Conservation (phyloP, 1,140 invertebrate genomes). For the Oppia nitens region DNA sequence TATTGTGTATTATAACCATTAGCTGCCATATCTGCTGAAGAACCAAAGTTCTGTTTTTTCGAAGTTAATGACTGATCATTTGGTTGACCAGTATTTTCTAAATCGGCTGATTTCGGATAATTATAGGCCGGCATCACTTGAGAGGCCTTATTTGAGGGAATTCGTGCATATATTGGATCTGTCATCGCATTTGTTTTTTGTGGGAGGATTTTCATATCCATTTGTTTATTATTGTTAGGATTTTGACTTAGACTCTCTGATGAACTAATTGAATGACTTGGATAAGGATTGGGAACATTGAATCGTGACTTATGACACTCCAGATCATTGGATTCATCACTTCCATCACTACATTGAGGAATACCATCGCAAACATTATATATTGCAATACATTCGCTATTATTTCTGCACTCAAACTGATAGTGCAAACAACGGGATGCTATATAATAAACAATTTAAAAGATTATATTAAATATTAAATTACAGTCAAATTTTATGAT, state of each 20-base stretch:
- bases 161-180: neutral
- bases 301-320: slow-evolving; percentile 36
- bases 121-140: neutral
- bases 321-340: slow-evolving; percentile 66
- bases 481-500: neutral
- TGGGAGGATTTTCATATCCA: neutral
- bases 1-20: neutral
- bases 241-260: neutral
- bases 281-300: neutral
- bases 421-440: slow-evolving; percentile 32
- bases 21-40: neutral
- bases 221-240: neutral
- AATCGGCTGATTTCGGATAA: neutral
- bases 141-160: neutral
- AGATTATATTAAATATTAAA: neutral
- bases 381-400: slow-evolving; percentile 78
- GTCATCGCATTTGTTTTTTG: neutral
- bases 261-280: neutral
- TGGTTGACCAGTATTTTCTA: neutral
- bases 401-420: slow-evolving; percentile 68
- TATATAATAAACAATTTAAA: neutral
- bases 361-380: slow-evolving; percentile 92
- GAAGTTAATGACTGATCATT: neutral
- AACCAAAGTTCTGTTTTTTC: neutral
- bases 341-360: slow-evolving; percentile 69